phyloP scores from a whole-genome alignment of 2,888 invertebrate genomes.

The Lasiommata megera region DNA sequence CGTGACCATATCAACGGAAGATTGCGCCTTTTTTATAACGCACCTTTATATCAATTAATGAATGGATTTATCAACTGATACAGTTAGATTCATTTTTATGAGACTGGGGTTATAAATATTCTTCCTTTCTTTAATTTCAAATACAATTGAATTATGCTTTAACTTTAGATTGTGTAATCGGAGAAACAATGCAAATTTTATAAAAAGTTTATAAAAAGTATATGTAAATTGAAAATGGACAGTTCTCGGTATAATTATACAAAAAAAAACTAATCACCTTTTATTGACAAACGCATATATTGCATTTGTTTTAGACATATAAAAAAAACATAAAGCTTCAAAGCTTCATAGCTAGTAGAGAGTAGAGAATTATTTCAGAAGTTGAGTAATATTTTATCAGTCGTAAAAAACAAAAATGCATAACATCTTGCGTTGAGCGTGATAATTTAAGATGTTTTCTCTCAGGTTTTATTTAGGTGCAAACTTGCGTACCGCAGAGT shows the following conservation, averaged over 20 bases:
- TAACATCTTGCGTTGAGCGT: background rate
- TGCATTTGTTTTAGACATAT: no score
- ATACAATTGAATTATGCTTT: no score
- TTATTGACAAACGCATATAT: no score
- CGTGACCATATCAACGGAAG: background rate
- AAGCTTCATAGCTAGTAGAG: no score
- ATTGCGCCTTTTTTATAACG: background rate
- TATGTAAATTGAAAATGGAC: no score
- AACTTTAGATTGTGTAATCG: no score
- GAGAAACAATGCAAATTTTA: no score
- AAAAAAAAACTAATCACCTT: no score
- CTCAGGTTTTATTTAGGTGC: conserved; percentile 11
- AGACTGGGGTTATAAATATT: conserved; percentile 1
- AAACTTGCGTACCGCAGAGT: conserved; percentile 15
- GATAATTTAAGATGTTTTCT: conserved; percentile 9
- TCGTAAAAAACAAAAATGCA: background rate
- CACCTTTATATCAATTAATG: background rate
- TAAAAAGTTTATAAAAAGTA: no score
- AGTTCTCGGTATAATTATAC: no score
- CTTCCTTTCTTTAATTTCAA: no score
- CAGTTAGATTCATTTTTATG: background rate
- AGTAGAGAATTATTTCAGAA: background rate
- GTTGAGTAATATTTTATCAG: background rate
- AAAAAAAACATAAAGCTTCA: no score
- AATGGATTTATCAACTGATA: background rate